Evolutionary conservation across 1,140 invertebrate genomes (phyloP).

Genomic region (Agrypnia vestita): DNA sequence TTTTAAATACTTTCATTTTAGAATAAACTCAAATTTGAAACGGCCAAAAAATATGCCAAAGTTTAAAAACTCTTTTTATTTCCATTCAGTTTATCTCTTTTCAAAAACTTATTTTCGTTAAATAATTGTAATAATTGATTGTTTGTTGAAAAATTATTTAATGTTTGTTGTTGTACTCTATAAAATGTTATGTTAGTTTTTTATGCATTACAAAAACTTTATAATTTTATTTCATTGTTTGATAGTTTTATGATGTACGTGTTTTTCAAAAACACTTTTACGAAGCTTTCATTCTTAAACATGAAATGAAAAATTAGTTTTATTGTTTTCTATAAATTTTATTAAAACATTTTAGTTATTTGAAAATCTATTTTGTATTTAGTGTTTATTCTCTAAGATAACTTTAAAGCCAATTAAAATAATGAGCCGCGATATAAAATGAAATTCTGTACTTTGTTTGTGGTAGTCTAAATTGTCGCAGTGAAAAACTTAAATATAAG

Average conservation of each 20-base stretch:
- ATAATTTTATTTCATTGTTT: not conserved
- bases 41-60: too few species aligned
- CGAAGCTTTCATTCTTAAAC: not conserved
- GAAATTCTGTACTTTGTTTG: constrained; percentile 54
- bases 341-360: not conserved
- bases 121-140: too few species aligned
- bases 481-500: constrained; percentile 40
- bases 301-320: not conserved
- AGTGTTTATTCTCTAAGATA: constrained; percentile 37
- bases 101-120: too few species aligned
- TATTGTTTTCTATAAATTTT: not conserved
- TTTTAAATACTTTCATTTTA: constrained; percentile 3
- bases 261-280: not conserved
- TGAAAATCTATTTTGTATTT: constrained; percentile 19
- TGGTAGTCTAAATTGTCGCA: constrained; percentile 47
- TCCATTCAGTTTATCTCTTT: too few species aligned
- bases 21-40: not conserved
- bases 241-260: not conserved
- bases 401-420: constrained; percentile 32
- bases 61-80: too few species aligned
- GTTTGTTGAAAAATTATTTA: too few species aligned
- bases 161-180: too few species aligned
- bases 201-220: not conserved
- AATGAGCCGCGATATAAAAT: constrained; percentile 56
- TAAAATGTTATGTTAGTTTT: not conserved